Base-by-base conservation (phyloP, 2,113 vertebrate species). In the Pteruthius melanotis region DNA sequence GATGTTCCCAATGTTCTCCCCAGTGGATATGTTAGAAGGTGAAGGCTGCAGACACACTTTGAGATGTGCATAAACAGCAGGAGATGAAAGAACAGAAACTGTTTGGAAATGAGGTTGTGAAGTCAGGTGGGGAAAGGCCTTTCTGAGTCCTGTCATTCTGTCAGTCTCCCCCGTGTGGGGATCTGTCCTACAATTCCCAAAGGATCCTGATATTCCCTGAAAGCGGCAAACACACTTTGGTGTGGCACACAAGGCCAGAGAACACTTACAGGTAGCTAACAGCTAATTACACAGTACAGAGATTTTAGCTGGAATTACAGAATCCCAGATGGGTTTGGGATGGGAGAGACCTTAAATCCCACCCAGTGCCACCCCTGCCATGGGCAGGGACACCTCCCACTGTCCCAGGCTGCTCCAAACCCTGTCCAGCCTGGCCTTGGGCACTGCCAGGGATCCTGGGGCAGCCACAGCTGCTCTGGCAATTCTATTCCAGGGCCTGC, bases 251-350 rank as follows among this genome's bases (percentile, higher is more conserved):
- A 2, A 40, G 40, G 22, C 8, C 31, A 17, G 26, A 4, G 72
- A 44, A 0, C 37, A 13, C 22, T 21, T 5, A 13, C 11, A 64
- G 60, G 23, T 3, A 33, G 13, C 28, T 3, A 6, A 61, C 0
- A 33, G 35, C 45, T 40, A 4, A 40, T 40, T 2, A 19, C 56
- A 61, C 35, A 50, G 57, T 4, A 15, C 0, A 26, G 75, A 13
- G 31, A 23, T 53, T 28, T n/a, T 14, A 52, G n/a, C 16, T 78
- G 30, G 37, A 42, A 42, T 22, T 11, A 5, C 42, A 11, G 37
- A 76, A 44, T 35, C 23, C 37, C 11, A 7, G 37, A 78, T 4
- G 28, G 24, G 4, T 23, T 53, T 53, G 60, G 37, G 47, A 6
- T 52, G 47, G 44, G 6, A 37, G 23, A 17, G 45, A 52, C 6